Percentiles rank a stretch among this genome's conserved stretches.
Evolutionary conservation across 2,797 vertebrate genomes (phyloP).

Genomic region (Dallia pectoralis): DNA sequence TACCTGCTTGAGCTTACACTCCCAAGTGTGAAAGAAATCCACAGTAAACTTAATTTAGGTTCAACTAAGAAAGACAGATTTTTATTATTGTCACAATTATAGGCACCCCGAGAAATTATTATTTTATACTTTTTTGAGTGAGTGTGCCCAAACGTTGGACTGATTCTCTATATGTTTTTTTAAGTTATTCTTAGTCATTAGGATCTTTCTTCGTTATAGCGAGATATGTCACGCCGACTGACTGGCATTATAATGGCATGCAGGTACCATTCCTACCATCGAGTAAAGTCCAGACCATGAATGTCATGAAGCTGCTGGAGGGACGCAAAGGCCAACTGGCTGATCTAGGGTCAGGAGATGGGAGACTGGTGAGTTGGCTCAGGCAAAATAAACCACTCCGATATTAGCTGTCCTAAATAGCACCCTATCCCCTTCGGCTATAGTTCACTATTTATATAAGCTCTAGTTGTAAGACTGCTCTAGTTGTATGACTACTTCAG

Average conservation of each 20-base stretch:
- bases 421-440: background rate
- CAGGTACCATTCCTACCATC: slow-evolving; percentile 79
- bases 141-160: no score
- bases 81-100: no score
- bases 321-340: slow-evolving; percentile 67
- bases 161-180: no score
- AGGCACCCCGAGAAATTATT: no score
- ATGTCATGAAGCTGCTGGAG: slow-evolving; percentile 69
- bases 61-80: no score
- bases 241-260: slow-evolving; percentile 25
- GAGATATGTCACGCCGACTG: background rate
- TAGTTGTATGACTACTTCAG: background rate
- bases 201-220: background rate
- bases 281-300: slow-evolving; percentile 65
- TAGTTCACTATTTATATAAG: background rate
- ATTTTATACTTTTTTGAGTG: no score
- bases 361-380: slow-evolving; percentile 65
- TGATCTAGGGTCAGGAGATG: slow-evolving; percentile 78
- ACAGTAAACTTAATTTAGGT: no score
- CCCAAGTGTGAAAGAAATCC: no score
- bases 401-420: background rate
- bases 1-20: no score
- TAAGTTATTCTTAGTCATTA: no score
- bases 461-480: background rate
- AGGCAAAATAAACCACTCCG: background rate